These are phyloP conservation scores for Odontomyia ornata DNA, from an alignment of 2,888 invertebrate species.

Conservation along the genomic window DNA sequence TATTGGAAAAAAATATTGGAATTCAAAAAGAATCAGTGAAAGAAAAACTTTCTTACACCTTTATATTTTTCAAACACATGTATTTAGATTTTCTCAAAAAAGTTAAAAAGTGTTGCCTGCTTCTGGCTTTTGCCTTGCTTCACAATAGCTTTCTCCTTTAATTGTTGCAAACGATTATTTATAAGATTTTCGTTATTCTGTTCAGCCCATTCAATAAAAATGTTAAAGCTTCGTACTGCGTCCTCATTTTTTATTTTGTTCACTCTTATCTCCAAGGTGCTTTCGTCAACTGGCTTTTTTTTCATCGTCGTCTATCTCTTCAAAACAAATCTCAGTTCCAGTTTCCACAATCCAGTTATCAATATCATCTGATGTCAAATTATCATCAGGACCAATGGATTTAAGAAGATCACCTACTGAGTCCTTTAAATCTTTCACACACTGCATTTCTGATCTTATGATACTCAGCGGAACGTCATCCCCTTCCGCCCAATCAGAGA, in stretches of 20 bases:
- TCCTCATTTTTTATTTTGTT: constrained; percentile 8
- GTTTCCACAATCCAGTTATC: constrained; percentile 12
- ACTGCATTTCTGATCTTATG: too few species aligned
- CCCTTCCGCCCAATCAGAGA: background rate
- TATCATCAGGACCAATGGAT: background rate
- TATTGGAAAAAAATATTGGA: constrained; percentile 3
- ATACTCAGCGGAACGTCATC: constrained; percentile 22
- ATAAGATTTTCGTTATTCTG: background rate
- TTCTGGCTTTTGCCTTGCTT: background rate
- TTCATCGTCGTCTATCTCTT: constrained; percentile 16
- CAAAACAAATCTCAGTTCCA: constrained; percentile 1
- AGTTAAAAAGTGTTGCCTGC: background rate
- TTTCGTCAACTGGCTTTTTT: constrained; percentile 10
- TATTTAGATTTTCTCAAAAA: constrained; percentile 11
- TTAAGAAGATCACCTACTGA: constrained; percentile 7
- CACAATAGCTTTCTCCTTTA: constrained; percentile 18
- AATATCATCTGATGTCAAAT: too few species aligned
- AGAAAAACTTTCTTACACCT: constrained; percentile 21
- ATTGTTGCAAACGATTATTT: constrained; percentile 3
- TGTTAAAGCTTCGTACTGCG: constrained; percentile 11
- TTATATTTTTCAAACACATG: constrained; percentile 20
- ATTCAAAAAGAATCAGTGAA: constrained; percentile 21
- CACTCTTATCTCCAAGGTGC: constrained; percentile 12
- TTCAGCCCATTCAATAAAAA: constrained; percentile 20
- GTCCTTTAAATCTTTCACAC: too few species aligned